A percentile compares a stretch with the other conserved stretches of the same genome.
Evolutionary conservation across 37 sponge, comb jelly and placozoan genomes (phyloP).

Genomic region (Axinella damicornis): DNA sequence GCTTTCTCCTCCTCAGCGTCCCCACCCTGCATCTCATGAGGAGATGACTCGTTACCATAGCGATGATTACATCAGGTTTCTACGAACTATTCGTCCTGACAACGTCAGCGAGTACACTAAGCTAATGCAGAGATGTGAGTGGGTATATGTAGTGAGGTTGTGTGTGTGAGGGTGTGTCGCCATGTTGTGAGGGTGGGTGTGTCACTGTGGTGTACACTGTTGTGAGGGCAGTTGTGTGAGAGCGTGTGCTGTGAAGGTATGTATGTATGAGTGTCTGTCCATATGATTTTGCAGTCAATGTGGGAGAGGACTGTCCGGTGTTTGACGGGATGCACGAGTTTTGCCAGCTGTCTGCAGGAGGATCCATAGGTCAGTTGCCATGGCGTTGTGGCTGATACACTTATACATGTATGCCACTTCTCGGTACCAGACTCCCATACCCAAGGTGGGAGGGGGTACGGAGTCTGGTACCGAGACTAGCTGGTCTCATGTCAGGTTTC

Average conservation of each 20-base stretch:
- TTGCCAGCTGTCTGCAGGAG: slow-evolving; percentile 97
- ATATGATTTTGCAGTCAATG: slow-evolving; percentile 80
- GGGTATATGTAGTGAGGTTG: background rate
- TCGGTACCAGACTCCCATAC: no score
- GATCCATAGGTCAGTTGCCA: slow-evolving; percentile 89
- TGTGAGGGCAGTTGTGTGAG: background rate
- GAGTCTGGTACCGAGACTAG: no score
- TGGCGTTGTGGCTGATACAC: no score
- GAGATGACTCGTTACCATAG: slow-evolving; percentile 99
- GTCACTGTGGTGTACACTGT: no score
- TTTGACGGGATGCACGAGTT: slow-evolving; percentile 99
- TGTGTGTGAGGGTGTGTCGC: no score
- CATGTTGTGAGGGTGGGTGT: no score
- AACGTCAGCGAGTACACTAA: slow-evolving; percentile 93
- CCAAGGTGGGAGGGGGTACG: no score
- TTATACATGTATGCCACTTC: no score
- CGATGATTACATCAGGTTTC: slow-evolving; percentile 97
- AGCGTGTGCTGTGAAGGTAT: background rate
- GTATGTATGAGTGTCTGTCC: background rate
- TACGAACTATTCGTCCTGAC: slow-evolving; percentile 93
- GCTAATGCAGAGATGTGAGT: slow-evolving; percentile 97
- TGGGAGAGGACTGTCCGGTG: slow-evolving; percentile 99
- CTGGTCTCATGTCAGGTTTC: no score
- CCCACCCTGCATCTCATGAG: slow-evolving; percentile 82
- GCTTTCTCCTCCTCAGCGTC: slow-evolving; percentile 86